Evolutionary conservation across 2,888 invertebrate genomes (phyloP), one percentile per base, ranked within the genome.

Genomic region (Xanthorhoe spadicearia): DNA sequence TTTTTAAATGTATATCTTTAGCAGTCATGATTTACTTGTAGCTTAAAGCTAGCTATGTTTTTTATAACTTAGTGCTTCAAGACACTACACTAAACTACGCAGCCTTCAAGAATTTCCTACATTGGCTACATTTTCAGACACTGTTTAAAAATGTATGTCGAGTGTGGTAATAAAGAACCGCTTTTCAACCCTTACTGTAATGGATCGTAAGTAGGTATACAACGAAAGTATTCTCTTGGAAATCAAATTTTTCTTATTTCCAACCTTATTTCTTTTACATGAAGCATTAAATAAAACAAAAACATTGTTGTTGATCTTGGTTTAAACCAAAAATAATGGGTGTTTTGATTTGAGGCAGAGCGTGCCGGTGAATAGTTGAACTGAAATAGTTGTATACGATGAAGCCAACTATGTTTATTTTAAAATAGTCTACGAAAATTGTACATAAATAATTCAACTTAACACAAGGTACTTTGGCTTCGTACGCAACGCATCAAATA

Each of bases 171-270:
- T 76, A 76, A 74, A 78, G 28, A 59, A 72, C 64, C 66, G 32
- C 75, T 59, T 76, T 78, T 76, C 66, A 71, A 62, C 68, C 66
- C 68, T 60, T 43, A 62, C 69, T 72, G 71, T 77, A 79, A 79
- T 77, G 78, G 74, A 71, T 68, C 71, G 46, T 61, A 66, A 65
- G 59, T 66, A 67, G 50, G n/a, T 59, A 73, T 76, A 74, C 72
- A 64, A 64, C 56, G 56, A 69, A 70, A 64, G 17, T 56, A 52
- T 58, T 58, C 56, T 66, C 69, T 61, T 51, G 49, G 66, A 70
- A 68, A 75, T 73, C 72, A 48, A 61, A 52, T 57, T 57, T 56
- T 53, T 19, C 15, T 32, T 3, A 51, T 23, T 23, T 46, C 19
- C 32, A 17, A 48, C 49, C 54, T 61, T 60, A 59, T 59, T 43